Evolutionary conservation across 2,113 vertebrate species (phyloP), one percentile per base, ranked within the genome.

Genomic region (Stigmatopora nigra): DNA sequence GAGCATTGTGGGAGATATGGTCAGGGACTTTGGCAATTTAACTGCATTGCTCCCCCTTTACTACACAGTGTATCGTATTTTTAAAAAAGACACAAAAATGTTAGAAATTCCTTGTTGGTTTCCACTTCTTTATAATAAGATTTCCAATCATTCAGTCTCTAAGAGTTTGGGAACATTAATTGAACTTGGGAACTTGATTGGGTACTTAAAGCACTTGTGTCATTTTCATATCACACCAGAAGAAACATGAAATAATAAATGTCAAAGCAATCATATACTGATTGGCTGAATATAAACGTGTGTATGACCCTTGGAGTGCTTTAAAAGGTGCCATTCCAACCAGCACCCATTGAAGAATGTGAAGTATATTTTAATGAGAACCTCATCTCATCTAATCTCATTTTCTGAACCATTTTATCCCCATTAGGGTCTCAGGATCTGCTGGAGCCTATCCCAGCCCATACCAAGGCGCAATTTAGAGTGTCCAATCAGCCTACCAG

Each of bases 71-170:
- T 20, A 19, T 6, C 1, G 11, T 16, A 60, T 36, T 63, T 25
- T 38, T 19, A 59, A n/a, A 63, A 17, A 55, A 75, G 52, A 75
- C 35, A 55, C 65, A 65, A 66, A 67, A 1, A 5, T 38, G 63
- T 80, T 78, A 88, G 80, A 85, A 85, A 86, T 83, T 72, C 65
- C 35, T 36, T 78, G 69, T 68, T 77, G 70, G 77, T 82, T 81
- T 79, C 64, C 67, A 48, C 64, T 88, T 65, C 67, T 73, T 46
- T 63, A 67, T 75, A 72, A 80, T 67, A 69, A 17, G 66, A 76
- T 73, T 77, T 71, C 62, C 57, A 57, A 73, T 73, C 68, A 52
- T 15, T 51, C 16, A n/a, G 25, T 31, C 25, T 31, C 25, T 56
- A 67, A 66, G 64, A 49, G 56, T 47, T 19, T 25, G 60, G 55